Evolutionary conservation across 2,113 vertebrate species (phyloP).

Genomic region (Jacana jacana): DNA sequence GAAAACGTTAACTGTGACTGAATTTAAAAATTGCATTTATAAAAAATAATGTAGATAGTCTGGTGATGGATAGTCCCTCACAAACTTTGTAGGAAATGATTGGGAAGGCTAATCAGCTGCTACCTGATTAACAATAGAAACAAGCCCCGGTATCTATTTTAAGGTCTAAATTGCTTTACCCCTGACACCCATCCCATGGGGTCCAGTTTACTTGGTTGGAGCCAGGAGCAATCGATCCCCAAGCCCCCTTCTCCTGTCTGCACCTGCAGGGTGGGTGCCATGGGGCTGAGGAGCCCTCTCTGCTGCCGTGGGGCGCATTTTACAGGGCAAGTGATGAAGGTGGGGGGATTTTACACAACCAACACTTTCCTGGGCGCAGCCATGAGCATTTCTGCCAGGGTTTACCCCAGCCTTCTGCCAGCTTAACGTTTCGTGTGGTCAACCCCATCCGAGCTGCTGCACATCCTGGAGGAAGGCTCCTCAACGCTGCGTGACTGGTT

Average conservation of each 20-base stretch:
- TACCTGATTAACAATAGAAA: neutral
- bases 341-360: neutral
- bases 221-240: neutral
- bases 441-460: neutral
- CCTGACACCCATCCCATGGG: neutral
- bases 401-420: neutral
- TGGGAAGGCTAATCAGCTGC: neutral
- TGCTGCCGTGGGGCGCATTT: accelerated
- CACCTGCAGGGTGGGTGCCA: accelerated
- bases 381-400: accelerated
- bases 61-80: neutral
- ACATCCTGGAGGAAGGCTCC: neutral
- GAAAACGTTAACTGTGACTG: neutral
- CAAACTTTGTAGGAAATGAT: neutral
- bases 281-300: neutral
- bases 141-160: neutral
- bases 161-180: neutral
- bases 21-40: neutral
- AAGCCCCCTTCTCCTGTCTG: accelerated
- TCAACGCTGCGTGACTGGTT: neutral
- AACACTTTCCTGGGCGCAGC: neutral
- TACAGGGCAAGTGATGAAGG: too few relatives aligned
- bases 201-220: neutral
- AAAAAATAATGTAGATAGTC: neutral
- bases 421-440: neutral